Percentiles rank a stretch among this genome's conserved stretches.
phyloP scores from a whole-genome alignment of 2,113 vertebrate genomes.

The Ochotona princeps region DNA sequence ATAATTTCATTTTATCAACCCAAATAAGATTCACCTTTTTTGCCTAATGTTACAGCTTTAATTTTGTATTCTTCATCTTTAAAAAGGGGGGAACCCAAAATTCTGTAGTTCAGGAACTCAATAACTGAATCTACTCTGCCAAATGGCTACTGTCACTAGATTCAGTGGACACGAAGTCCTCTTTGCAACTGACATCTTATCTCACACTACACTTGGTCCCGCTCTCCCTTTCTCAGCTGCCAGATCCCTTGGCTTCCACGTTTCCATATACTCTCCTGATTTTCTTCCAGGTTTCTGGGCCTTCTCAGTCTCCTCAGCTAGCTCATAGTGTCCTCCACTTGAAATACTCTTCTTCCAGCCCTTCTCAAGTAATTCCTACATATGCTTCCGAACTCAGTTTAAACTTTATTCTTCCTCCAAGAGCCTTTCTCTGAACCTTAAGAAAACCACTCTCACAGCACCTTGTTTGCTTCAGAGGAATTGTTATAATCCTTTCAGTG shows the following conservation, averaged over 20 bases:
- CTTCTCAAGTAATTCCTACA: background rate
- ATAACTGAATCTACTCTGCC: background rate
- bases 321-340: background rate
- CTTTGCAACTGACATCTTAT: background rate
- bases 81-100: background rate
- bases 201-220: background rate
- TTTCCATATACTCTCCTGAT: background rate
- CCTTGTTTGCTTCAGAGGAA: background rate
- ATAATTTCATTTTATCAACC: background rate
- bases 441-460: background rate
- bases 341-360: background rate
- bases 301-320: conserved; percentile 1
- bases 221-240: background rate
- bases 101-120: background rate
- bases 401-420: background rate
- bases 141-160: background rate
- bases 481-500: background rate
- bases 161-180: background rate
- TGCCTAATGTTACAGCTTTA: background rate
- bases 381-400: background rate
- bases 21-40: conserved; percentile 31
- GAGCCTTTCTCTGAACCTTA: background rate
- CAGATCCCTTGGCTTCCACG: background rate
- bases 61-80: background rate
- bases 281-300: background rate